Conservation (phyloP, 2,888 invertebrate species). For the Yponomeuta plumbellus region DNA sequence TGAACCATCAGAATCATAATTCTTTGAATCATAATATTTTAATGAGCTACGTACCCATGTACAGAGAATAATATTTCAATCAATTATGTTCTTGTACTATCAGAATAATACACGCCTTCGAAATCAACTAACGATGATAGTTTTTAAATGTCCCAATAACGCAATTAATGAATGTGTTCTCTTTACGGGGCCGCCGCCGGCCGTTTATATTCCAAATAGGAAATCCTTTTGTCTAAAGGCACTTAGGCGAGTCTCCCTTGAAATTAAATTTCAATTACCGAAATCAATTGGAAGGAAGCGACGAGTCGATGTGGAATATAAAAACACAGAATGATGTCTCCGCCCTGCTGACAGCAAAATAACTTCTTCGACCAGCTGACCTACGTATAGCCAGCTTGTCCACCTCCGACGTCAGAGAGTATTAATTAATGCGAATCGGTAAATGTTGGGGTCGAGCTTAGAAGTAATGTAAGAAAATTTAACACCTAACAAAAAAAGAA, state of each 20-base stretch:
- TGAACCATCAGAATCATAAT: too few relatives aligned
- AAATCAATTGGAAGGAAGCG: neutral
- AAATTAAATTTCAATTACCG: neutral
- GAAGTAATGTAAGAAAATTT: too few relatives aligned
- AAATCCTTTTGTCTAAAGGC: conserved; percentile 4
- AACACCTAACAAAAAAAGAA: too few relatives aligned
- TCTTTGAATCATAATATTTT: too few relatives aligned
- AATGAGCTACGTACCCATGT: too few relatives aligned
- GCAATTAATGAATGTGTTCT: neutral
- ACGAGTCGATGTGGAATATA: neutral
- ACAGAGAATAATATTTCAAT: too few relatives aligned
- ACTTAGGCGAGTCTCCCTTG: neutral
- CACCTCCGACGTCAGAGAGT: too few relatives aligned
- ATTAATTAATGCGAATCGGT: too few relatives aligned
- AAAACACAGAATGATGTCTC: neutral
- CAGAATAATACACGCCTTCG: neutral
- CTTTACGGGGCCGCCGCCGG: neutral
- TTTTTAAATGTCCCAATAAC: neutral
- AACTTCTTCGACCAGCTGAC: too few relatives aligned
- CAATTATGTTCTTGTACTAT: too few relatives aligned
- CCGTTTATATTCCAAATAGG: conserved; percentile 8
- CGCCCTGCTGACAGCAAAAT: neutral
- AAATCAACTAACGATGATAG: neutral
- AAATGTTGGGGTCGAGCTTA: too few relatives aligned
- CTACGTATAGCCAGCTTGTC: too few relatives aligned